Conservation (phyloP, 2,888 invertebrate species). For the Anagyrus pseudococci region DNA sequence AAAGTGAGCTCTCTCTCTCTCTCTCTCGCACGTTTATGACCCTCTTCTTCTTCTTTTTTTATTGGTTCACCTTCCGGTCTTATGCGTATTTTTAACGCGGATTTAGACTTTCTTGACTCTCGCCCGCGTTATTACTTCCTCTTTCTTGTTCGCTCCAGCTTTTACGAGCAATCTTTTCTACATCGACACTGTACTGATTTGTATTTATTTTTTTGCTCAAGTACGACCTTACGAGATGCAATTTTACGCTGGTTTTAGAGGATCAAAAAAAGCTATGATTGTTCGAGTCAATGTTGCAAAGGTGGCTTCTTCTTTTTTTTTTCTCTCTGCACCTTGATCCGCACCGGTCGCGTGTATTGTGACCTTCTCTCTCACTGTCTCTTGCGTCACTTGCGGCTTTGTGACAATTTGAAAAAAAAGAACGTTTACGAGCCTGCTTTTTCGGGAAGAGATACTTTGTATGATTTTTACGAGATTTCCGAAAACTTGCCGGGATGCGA, state of each 20-base stretch:
- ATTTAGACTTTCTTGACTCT: too few species aligned
- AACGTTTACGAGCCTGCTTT: constrained; percentile 19
- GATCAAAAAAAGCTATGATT: too few species aligned
- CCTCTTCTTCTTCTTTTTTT: not conserved
- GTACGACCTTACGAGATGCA: too few species aligned
- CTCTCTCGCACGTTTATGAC: too few species aligned
- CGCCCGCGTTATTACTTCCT: constrained; percentile 30
- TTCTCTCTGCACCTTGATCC: not conserved
- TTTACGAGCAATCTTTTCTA: not conserved
- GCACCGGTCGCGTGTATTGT: constrained; percentile 11
- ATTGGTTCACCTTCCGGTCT: not conserved
- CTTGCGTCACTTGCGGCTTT: constrained; percentile 21
- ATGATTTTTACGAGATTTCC: constrained; percentile 30
- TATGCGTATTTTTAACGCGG: constrained; percentile 15
- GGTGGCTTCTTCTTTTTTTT: too few species aligned
- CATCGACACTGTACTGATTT: too few species aligned
- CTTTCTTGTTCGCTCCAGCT: constrained; percentile 12
- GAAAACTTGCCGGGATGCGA: constrained; percentile 19
- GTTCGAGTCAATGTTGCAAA: too few species aligned
- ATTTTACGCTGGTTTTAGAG: too few species aligned
- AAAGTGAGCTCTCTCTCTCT: too few species aligned
- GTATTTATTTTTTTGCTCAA: too few species aligned
- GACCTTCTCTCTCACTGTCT: constrained; percentile 2
- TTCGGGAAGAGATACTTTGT: constrained; percentile 24
- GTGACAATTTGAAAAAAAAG: constrained; percentile 1